These are phyloP conservation scores for Heliconius sara DNA, from an alignment of 2,888 invertebrate genomes.

Conservation along the genomic window DNA sequence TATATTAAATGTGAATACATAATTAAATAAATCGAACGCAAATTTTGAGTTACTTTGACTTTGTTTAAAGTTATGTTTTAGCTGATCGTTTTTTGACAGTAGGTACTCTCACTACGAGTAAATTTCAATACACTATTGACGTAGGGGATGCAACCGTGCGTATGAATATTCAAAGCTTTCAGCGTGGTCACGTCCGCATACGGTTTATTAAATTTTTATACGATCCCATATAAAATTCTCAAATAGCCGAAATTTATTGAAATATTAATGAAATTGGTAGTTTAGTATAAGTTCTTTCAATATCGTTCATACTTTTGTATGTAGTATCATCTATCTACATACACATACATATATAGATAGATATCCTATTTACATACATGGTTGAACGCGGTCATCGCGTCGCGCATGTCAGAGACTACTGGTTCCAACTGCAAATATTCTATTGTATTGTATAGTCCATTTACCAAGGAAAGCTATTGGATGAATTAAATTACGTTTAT, in stretches of 20 bases:
- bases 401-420: no score
- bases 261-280: background rate
- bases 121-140: conserved; percentile 20
- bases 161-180: conserved; percentile 29
- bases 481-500: no score
- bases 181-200: conserved; percentile 21
- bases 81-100: background rate
- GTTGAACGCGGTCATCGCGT: no score
- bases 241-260: conserved; percentile 10
- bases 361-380: no score
- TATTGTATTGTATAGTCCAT: no score
- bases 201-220: conserved; percentile 21
- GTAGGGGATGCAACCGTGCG: conserved; percentile 12
- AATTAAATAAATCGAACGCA: no score
- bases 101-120: background rate
- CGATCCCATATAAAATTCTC: background rate
- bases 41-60: background rate
- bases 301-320: no score
- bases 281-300: background rate
- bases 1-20: background rate
- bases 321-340: no score
- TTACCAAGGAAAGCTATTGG: no score
- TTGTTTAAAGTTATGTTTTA: background rate
- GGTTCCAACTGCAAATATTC: no score
- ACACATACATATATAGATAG: no score